These are phyloP conservation scores for Anarsia innoxiella DNA, from an alignment of 2,888 invertebrate genomes.

Conservation along the genomic window DNA sequence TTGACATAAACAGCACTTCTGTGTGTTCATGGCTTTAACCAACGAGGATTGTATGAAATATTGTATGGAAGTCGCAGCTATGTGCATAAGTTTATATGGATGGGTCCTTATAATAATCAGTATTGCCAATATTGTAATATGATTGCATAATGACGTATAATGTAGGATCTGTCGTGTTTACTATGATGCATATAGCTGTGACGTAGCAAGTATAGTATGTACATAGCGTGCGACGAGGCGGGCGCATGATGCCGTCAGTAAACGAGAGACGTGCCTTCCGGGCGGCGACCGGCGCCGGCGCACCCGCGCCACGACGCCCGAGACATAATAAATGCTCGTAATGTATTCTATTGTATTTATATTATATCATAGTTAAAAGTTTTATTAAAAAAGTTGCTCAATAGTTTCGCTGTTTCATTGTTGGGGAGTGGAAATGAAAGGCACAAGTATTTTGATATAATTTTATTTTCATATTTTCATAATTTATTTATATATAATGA, in stretches of 20 bases:
- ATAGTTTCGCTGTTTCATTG: slow-evolving; percentile 33
- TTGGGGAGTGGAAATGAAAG: slow-evolving; percentile 16
- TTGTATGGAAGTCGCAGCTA: no score
- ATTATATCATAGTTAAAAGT: slow-evolving; percentile 58
- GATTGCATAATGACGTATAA: no score
- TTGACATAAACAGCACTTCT: no score
- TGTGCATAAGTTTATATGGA: no score
- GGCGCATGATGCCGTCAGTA: slow-evolving; percentile 23
- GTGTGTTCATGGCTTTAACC: no score
- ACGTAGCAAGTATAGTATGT: no score
- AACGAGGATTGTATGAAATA: no score
- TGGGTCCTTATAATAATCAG: no score
- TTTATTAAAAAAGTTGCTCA: slow-evolving; percentile 72
- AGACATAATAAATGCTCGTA: slow-evolving; percentile 63
- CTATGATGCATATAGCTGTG: no score
- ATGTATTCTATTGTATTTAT: slow-evolving; percentile 68
- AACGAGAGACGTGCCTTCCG: slow-evolving; percentile 55
- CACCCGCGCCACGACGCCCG: slow-evolving; percentile 33
- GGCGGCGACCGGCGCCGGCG: slow-evolving; percentile 19
- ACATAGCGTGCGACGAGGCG: no score
- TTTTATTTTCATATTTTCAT: slow-evolving; percentile 64
- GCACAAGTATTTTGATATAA: slow-evolving; percentile 58
- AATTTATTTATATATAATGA: slow-evolving; percentile 70
- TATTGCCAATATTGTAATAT: no score
- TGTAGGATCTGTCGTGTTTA: no score